Evolutionary conservation across 2,888 invertebrate genomes (phyloP), one percentile per base, ranked within the genome.

Genomic region (Dicyrtoma fusca): DNA sequence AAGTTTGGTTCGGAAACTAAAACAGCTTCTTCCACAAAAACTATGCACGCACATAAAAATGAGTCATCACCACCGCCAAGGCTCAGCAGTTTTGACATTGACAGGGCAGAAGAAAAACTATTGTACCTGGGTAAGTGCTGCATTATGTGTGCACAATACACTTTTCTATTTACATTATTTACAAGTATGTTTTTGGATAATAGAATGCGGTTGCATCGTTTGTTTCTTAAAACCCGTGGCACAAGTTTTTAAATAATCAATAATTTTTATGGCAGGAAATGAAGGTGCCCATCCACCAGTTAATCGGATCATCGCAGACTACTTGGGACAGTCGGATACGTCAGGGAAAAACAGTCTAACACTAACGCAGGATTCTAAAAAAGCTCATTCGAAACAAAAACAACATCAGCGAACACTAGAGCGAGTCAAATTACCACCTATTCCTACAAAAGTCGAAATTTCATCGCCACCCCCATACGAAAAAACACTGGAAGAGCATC

Each of bases 271-370:
- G n/a, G n/a, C n/a, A 59, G 44, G 19, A n/a, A 45, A 55, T 42
- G 55, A 68, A 25, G 14, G 11, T 8, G 10, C 34, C 19, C 55
- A 62, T 10, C 34, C 51, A 21, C 63, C 71, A 3, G 71, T 63
- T 5, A 71, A 71, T 23, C 25, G 71, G 5, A 63, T 63, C 17
- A 71, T 63, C 14, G 71, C 63, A n/a, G 71, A 71, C 44, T 71
- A 71, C 17, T 13, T 71, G 11, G 21, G 47, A 4, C 45, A 44
- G 53, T 49, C 61, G 0, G 69, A 51, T 8, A 34, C 57, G 14
- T 59, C 69, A 3, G 69, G 57, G 5, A 59, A 61, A 42, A 11
- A 11, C 8, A 53, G 25, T n/a, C 19, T 21, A 6, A n/a, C 51
- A 2, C 19, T 6, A 5, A 14, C 13, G 6, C 26, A 42, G n/a